Conservation (phyloP, 2,797 vertebrate genomes). For the Rachycentron canadum region DNA sequence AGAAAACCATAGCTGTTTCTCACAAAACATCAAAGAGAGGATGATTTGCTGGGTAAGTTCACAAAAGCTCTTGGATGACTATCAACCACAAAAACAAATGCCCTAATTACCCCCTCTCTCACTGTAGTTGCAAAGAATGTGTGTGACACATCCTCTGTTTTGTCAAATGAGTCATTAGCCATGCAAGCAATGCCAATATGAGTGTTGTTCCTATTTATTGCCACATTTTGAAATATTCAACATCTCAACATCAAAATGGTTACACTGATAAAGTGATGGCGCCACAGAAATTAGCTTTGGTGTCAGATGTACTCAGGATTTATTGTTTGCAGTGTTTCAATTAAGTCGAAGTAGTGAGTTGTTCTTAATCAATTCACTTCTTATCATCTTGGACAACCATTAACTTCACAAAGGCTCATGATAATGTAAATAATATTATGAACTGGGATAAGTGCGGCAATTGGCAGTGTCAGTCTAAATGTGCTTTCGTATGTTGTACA, state of each 20-base stretch:
- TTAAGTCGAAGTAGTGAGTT: background rate
- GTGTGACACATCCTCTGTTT: slow-evolving; percentile 14
- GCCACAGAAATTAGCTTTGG: background rate
- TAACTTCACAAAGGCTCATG: too few relatives aligned
- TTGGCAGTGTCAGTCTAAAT: background rate
- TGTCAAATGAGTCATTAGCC: slow-evolving; percentile 37
- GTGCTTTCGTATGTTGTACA: background rate
- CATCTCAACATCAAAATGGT: slow-evolving; percentile 17
- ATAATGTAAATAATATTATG: too few relatives aligned
- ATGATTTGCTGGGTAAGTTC: background rate
- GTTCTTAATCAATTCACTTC: background rate
- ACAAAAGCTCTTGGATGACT: slow-evolving; percentile 32
- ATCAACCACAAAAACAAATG: slow-evolving; percentile 30
- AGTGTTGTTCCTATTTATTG: slow-evolving; percentile 6
- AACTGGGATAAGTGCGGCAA: background rate
- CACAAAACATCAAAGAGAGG: slow-evolving; percentile 3
- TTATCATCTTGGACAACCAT: slow-evolving; percentile 6
- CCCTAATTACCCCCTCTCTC: slow-evolving; percentile 26
- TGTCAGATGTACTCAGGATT: background rate
- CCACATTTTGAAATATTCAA: slow-evolving; percentile 10
- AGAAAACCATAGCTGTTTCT: slow-evolving; percentile 12
- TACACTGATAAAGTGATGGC: background rate
- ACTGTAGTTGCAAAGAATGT: slow-evolving; percentile 8
- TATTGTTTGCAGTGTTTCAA: background rate
- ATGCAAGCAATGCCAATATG: slow-evolving; percentile 11